phyloP scores from a whole-genome alignment of 2,113 vertebrate genomes.

The Muntiacus muntjak region DNA sequence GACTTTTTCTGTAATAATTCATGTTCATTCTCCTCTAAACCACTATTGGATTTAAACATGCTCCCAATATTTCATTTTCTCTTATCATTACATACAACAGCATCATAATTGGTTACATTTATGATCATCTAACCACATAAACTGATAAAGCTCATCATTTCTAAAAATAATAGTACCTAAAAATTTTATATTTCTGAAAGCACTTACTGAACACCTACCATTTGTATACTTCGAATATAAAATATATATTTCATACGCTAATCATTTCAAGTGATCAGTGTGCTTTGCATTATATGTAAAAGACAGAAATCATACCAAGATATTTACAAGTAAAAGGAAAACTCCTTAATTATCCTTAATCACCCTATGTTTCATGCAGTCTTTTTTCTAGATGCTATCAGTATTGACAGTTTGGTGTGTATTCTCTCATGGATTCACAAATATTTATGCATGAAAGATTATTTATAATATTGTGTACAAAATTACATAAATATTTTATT shows the following conservation, averaged over 20 bases:
- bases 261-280: background rate
- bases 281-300: background rate
- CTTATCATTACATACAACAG: background rate
- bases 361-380: background rate
- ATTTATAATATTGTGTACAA: background rate
- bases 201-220: background rate
- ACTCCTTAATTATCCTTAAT: background rate
- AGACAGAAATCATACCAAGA: background rate
- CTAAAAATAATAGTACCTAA: background rate
- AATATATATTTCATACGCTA: background rate
- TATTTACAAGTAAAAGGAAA: background rate
- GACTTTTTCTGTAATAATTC: background rate
- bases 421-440: background rate
- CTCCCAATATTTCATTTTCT: background rate
- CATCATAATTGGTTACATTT: background rate
- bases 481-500: background rate
- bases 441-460: background rate
- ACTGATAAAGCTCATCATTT: background rate
- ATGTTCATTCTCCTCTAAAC: background rate
- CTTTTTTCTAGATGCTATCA: background rate
- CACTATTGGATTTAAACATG: background rate
- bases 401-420: background rate
- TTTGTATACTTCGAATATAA: background rate
- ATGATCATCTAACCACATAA: background rate
- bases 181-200: background rate